A percentile compares a stretch with the other conserved stretches of the same genome.
These are phyloP conservation scores for Clarias pachynema DNA, from an alignment of 2,797 vertebrate genomes.

Conservation along the genomic window DNA sequence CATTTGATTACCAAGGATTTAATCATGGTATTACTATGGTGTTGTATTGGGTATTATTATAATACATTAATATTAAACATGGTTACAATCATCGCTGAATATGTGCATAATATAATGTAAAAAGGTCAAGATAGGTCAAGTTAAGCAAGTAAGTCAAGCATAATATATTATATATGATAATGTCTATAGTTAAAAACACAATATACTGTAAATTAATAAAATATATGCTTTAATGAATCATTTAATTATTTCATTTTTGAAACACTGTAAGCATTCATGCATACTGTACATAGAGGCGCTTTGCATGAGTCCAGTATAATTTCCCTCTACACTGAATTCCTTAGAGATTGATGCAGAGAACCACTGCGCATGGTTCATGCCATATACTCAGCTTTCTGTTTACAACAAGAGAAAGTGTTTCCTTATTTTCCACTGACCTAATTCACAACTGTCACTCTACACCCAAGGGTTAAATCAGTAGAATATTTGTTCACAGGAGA, in stretches of 20 bases:
- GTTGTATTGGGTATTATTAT: background rate
- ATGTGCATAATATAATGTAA: background rate
- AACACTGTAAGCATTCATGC: background rate
- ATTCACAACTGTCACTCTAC: conserved; percentile 51
- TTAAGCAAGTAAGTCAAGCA: background rate
- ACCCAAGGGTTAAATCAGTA: conserved; percentile 51
- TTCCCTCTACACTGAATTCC: background rate
- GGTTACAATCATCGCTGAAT: background rate
- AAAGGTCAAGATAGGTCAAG: background rate
- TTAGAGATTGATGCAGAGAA: background rate
- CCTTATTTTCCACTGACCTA: conserved; percentile 54
- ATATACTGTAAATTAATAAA: background rate
- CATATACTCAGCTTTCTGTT: background rate
- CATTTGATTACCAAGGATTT: background rate
- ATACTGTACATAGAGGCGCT: background rate
- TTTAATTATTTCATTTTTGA: background rate
- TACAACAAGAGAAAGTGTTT: conserved; percentile 48
- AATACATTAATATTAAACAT: background rate
- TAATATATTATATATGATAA: background rate
- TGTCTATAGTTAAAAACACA: background rate
- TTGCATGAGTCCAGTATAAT: background rate
- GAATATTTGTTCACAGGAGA: conserved; percentile 52
- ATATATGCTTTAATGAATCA: background rate
- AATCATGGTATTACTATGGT: background rate
- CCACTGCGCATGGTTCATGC: background rate